Evolutionary conservation across 2,113 vertebrate species (phyloP).

Genomic region (Anser cygnoides): DNA sequence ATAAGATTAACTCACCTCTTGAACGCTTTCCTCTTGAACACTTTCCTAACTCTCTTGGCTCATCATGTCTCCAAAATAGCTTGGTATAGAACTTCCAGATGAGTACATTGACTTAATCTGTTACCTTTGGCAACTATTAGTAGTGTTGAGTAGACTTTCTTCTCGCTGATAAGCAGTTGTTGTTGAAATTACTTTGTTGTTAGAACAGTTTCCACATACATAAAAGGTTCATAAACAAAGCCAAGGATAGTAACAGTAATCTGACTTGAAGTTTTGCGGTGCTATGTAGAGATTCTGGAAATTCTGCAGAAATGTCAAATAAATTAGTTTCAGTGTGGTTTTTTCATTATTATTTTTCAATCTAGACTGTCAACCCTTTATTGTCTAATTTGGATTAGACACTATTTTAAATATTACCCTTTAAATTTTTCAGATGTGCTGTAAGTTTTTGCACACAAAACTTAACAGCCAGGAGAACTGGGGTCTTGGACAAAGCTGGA

Average conservation of each 20-base stretch:
- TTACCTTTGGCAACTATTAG: constrained; percentile 37
- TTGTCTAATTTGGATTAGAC: background rate
- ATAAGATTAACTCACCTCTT: constrained; percentile 25
- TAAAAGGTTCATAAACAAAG: background rate
- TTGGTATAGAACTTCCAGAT: constrained; percentile 5
- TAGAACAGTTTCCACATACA: background rate
- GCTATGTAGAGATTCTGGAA: background rate
- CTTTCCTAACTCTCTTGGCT: constrained; percentile 30
- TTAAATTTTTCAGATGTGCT: background rate
- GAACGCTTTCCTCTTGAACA: background rate
- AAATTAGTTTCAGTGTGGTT: background rate
- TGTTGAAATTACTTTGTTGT: constrained; percentile 32
- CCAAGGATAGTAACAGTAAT: background rate
- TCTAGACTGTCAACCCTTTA: background rate
- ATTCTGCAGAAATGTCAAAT: background rate
- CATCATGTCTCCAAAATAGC: background rate
- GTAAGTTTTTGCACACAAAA: background rate
- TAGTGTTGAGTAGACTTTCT: background rate
- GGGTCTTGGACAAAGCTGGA: background rate
- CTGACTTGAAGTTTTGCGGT: background rate
- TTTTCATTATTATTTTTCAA: background rate
- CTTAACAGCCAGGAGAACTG: background rate
- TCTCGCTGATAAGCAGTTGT: background rate
- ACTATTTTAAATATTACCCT: background rate
- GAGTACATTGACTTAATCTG: constrained; percentile 15